Evolutionary conservation across 1,140 invertebrate genomes (phyloP), one percentile per base, ranked within the genome.

Genomic region (Lasioglossum baleicum): DNA sequence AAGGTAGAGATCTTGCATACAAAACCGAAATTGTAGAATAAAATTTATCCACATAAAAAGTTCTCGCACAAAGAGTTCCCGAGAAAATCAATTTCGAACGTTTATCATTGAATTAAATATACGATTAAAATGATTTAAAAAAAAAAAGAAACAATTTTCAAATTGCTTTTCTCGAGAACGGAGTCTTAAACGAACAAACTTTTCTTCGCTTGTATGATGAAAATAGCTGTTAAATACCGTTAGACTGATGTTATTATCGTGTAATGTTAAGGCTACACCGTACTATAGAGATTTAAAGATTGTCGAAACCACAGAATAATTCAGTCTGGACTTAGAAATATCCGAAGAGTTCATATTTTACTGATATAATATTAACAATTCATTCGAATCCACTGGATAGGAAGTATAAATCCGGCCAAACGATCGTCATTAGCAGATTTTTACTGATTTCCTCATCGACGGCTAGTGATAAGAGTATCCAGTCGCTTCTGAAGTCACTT

Each of bases 201-300:
- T 35, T 35, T 48, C 44, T 48, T 48, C 44, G 44, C 44, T 48
- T 48, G 44, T 48, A 48, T 48, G 44, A 48, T 48, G 13, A 48
- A 48, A 2, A 48, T 73, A 79, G 11, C n/a, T 35, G 66, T 73
- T 79, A 71, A 77, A 77, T 58, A 26, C 48, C 69, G 69, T 76
- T 71, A 78, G 56, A 72, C 60, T 42, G 58, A 40, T 67, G 60
- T 76, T 13, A 61, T 17, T 56, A 20, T 56, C 17, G 53, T 56
- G 53, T n/a, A 56, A 20, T 20, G 15, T 20, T 56, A 56, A n/a
- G 20, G 20, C 53, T 17, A 53, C 26, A 26, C 17, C 53, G 44
- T 48, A 48, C 44, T 48, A 48, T n/a, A 56, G 20, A n/a, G 53
- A 56, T 56, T 56, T 17, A n/a, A 6, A n/a, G 20, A 20, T 56